These are phyloP conservation scores for Orchesellides sinensis DNA, from an alignment of 2,888 invertebrate species.

Conservation along the genomic window DNA sequence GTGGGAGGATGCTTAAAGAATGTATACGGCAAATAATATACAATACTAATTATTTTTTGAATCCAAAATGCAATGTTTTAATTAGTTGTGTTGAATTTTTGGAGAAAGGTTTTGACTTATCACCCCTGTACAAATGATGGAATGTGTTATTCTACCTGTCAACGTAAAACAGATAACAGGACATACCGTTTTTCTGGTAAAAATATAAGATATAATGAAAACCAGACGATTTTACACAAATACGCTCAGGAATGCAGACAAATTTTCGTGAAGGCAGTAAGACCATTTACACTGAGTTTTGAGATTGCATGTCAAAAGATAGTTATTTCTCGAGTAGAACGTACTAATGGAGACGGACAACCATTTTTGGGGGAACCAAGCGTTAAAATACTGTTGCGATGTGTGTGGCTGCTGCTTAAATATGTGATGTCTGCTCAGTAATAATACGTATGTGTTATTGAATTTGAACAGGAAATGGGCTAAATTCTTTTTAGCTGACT, in stretches of 20 bases:
- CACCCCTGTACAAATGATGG: no score
- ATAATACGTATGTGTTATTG: background rate
- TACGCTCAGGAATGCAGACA: background rate
- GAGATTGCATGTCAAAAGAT: conserved; percentile 18
- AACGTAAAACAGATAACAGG: no score
- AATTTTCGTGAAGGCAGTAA: conserved; percentile 1
- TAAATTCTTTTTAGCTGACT: conserved; percentile 5
- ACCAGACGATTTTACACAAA: no score
- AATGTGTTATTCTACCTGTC: no score
- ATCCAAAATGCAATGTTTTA: no score
- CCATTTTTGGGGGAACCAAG: background rate
- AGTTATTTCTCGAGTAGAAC: background rate
- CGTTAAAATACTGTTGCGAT: background rate
- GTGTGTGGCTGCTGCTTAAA: conserved; percentile 9
- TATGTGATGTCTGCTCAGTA: background rate
- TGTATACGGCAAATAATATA: no score
- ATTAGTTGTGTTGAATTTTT: no score
- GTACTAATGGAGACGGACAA: conserved; percentile 9
- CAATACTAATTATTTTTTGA: no score
- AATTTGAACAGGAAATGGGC: conserved; percentile 17
- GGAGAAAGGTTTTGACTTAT: no score
- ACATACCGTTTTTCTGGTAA: no score
- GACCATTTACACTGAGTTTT: background rate
- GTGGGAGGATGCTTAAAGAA: no score
- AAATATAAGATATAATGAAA: no score